A percentile compares a stretch with the other conserved stretches of the same genome.
Conservation (phyloP, 2,113 vertebrate genomes). For the Melanocharis versteri region DNA sequence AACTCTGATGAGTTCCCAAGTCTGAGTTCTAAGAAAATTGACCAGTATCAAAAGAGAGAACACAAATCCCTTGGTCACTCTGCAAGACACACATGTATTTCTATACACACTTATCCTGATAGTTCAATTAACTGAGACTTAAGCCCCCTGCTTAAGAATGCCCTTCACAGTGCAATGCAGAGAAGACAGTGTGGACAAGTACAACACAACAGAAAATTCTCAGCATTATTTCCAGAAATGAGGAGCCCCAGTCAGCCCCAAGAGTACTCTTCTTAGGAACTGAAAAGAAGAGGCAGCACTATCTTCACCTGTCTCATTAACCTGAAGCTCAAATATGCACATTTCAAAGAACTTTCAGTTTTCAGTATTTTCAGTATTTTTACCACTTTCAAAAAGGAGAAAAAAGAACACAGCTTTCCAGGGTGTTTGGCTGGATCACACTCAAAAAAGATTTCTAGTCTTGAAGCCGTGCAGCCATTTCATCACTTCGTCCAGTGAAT, state of each 20-base stretch:
- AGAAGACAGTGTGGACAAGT: neutral
- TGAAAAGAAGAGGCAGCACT: neutral
- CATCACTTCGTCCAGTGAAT: neutral
- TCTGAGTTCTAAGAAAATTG: neutral
- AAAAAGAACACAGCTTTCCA: neutral
- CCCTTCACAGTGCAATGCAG: neutral
- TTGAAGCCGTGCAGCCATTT: neutral
- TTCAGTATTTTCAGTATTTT: neutral
- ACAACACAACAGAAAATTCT: neutral
- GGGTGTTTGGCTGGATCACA: neutral
- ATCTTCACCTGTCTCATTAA: neutral
- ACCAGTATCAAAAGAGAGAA: neutral
- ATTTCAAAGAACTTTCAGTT: neutral
- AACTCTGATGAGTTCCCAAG: neutral
- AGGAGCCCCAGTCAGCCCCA: neutral
- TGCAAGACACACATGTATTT: neutral
- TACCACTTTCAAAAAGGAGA: neutral
- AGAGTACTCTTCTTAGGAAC: neutral
- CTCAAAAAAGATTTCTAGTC: neutral
- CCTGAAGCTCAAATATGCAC: neutral
- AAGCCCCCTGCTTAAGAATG: neutral
- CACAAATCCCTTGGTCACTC: neutral
- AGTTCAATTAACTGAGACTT: neutral
- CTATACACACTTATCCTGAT: neutral
- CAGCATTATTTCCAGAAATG: neutral